phyloP scores from a whole-genome alignment of 1,140 invertebrate genomes.

The Maniola jurtina region DNA sequence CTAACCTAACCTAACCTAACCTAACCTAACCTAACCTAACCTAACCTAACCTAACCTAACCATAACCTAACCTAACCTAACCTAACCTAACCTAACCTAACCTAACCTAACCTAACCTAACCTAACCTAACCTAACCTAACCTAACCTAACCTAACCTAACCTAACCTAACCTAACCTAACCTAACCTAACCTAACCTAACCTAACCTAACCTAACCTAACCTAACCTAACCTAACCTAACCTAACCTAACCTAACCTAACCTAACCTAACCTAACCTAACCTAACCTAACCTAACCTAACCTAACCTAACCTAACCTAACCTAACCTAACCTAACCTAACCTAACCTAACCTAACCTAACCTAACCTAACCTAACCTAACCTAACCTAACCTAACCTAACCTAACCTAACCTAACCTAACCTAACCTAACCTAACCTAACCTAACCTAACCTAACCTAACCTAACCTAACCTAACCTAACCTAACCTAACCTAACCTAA shows the following conservation, averaged over 20 bases:
- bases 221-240: slow-evolving; percentile 55
- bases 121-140: slow-evolving; percentile 23
- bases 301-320: slow-evolving; percentile 48
- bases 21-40: slow-evolving; percentile 19
- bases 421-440: slow-evolving; percentile 46
- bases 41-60: slow-evolving; percentile 18
- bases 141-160: slow-evolving; percentile 39
- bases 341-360: slow-evolving; percentile 43
- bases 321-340: slow-evolving; percentile 44
- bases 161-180: slow-evolving; percentile 38
- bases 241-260: slow-evolving; percentile 53
- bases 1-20: slow-evolving; percentile 35
- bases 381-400: slow-evolving; percentile 43
- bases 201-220: slow-evolving; percentile 50
- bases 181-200: slow-evolving; percentile 48
- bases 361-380: slow-evolving; percentile 42
- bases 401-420: slow-evolving; percentile 50
- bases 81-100: slow-evolving; percentile 36
- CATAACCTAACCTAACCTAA: slow-evolving; percentile 30
- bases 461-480: slow-evolving; percentile 28
- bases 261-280: slow-evolving; percentile 34
- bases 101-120: slow-evolving; percentile 21
- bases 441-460: slow-evolving; percentile 40
- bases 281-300: slow-evolving; percentile 40
- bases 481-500: slow-evolving; percentile 25